Evolutionary conservation across 2,113 vertebrate species (phyloP).

Genomic region (Labeo catla): DNA sequence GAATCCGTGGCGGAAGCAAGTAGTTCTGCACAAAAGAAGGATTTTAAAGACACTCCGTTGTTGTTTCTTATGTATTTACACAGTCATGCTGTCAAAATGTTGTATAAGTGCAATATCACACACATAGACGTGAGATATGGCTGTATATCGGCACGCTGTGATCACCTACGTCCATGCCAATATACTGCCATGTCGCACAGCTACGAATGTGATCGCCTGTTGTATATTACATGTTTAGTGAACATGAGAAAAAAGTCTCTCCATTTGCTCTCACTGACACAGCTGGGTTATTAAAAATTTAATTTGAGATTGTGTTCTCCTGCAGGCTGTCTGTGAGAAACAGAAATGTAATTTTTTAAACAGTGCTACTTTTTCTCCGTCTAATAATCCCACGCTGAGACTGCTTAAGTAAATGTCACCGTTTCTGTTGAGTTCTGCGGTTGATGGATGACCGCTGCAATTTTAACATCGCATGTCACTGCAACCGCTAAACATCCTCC

Average conservation of each 20-base stretch:
- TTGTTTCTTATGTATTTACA: no score
- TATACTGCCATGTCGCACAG: no score
- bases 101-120: not conserved
- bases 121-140: no score
- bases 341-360: not conserved
- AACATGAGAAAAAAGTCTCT: not conserved
- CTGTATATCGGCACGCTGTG: no score
- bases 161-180: no score
- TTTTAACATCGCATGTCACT: not conserved
- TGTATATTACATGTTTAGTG: no score
- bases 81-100: not conserved
- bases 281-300: not conserved
- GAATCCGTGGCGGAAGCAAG: not conserved
- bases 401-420: not conserved
- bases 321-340: not conserved
- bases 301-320: not conserved
- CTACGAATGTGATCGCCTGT: no score
- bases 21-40: not conserved
- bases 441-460: conserved; percentile 8
- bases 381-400: not conserved
- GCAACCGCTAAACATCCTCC: not conserved
- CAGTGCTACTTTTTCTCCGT: not conserved
- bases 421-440: not conserved
- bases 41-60: not conserved
- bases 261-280: not conserved